Evolutionary conservation across 2,113 vertebrate genomes (phyloP).

Genomic region (Syngnathus floridae): DNA sequence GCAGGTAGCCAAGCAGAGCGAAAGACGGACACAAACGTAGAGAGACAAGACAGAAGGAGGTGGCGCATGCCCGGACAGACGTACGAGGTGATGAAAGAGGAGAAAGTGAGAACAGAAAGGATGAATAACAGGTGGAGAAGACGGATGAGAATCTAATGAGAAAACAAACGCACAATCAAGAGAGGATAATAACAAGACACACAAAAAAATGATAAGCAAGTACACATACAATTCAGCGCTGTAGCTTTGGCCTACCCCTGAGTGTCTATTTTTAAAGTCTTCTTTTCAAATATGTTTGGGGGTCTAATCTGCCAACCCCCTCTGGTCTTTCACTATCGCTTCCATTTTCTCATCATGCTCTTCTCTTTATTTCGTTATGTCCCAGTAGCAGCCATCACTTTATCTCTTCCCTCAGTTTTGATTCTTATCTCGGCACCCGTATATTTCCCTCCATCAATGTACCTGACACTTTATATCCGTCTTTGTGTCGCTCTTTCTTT

Average conservation of each 20-base stretch:
- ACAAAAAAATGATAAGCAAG: background rate
- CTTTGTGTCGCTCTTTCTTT: slow-evolving; percentile 40
- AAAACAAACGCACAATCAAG: slow-evolving; percentile 19
- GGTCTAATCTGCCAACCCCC: slow-evolving; percentile 56
- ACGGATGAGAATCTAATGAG: slow-evolving; percentile 25
- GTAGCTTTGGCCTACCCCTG: slow-evolving; percentile 43
- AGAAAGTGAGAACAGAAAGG: background rate
- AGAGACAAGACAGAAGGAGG: background rate
- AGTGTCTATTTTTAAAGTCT: slow-evolving; percentile 67
- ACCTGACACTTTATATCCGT: slow-evolving; percentile 12
- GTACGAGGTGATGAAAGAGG: slow-evolving; percentile 2
- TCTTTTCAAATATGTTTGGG: slow-evolving; percentile 65
- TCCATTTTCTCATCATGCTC: slow-evolving; percentile 39
- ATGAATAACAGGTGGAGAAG: background rate
- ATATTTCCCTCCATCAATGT: slow-evolving; percentile 20
- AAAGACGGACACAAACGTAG: background rate
- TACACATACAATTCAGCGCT: slow-evolving; percentile 22
- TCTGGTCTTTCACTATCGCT: slow-evolving; percentile 43
- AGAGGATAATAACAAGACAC: background rate
- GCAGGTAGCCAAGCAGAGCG: slow-evolving; percentile 7
- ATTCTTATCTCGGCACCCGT: slow-evolving; percentile 30
- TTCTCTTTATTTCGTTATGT: slow-evolving; percentile 22
- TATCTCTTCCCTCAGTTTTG: slow-evolving; percentile 44
- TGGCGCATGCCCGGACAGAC: background rate
- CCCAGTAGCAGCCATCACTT: slow-evolving; percentile 46